Evolutionary conservation across 2,797 vertebrate species (phyloP).

Genomic region (Schizopygopsis pylzovi): DNA sequence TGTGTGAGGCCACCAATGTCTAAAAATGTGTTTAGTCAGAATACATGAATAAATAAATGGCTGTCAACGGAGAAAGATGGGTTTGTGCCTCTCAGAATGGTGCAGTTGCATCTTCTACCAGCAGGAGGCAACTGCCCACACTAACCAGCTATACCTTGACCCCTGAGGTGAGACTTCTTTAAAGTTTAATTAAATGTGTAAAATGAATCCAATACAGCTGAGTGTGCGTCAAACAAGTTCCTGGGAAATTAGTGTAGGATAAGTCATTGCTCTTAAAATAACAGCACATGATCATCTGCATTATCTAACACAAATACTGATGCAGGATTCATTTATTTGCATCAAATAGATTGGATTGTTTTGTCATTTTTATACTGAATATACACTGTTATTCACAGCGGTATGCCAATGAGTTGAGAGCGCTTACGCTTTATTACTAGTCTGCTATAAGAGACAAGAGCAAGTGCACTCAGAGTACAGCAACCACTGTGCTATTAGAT

Average conservation of each 20-base stretch:
- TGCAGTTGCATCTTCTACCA: neutral
- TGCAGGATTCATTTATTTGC: neutral
- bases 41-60: neutral
- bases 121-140: neutral
- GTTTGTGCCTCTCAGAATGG: neutral
- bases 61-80: neutral
- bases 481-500: constrained; percentile 33
- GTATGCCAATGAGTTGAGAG: neutral
- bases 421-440: constrained; percentile 17
- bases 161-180: constrained; percentile 18
- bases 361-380: constrained; percentile 14
- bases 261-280: neutral
- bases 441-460: constrained; percentile 33
- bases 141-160: neutral
- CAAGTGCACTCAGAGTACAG: constrained; percentile 35
- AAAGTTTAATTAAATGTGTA: neutral
- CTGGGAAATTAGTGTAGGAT: neutral
- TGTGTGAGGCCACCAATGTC: neutral
- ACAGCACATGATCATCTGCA: neutral
- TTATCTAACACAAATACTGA: neutral
- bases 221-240: neutral
- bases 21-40: neutral
- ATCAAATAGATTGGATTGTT: constrained; percentile 7
- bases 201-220: constrained; percentile 6
- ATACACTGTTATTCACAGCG: neutral